Percentiles rank a stretch among this genome's conserved stretches.
Evolutionary conservation across 2,113 vertebrate species (phyloP).

Genomic region (Mustela lutreola): DNA sequence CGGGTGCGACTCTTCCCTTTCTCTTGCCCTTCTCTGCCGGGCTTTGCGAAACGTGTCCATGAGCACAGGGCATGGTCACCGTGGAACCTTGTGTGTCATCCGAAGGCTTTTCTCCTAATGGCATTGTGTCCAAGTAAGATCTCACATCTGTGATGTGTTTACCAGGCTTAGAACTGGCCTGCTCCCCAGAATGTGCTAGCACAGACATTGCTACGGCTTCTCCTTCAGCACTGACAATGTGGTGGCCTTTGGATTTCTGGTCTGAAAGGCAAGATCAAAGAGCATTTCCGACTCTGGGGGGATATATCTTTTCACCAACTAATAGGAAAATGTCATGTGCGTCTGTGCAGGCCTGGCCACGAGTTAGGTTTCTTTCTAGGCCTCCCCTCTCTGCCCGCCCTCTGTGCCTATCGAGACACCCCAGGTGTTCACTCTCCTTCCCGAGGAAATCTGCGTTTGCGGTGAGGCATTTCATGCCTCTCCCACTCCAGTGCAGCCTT

Average conservation of each 20-base stretch:
- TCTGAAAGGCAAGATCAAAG: slow-evolving; percentile 55
- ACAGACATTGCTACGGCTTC: neutral
- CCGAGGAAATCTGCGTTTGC: neutral
- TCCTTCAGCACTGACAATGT: neutral
- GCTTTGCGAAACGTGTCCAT: neutral
- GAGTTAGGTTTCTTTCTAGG: neutral
- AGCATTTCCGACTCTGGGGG: neutral
- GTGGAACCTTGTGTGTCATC: neutral
- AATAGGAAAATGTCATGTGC: slow-evolving; percentile 47
- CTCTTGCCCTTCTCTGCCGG: neutral
- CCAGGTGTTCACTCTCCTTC: neutral
- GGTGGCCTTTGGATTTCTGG: slow-evolving; percentile 42
- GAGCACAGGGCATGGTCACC: neutral
- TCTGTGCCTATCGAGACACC: neutral
- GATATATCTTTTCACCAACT: slow-evolving; percentile 14
- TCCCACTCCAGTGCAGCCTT: neutral
- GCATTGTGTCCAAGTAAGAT: neutral
- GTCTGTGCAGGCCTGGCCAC: neutral
- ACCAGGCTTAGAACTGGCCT: slow-evolving; percentile 23
- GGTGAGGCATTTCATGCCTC: neutral
- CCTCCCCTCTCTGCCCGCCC: neutral
- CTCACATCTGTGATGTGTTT: neutral
- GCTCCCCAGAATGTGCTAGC: neutral
- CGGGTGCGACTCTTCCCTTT: neutral
- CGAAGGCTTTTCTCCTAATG: neutral